Percentiles rank a stretch among this genome's conserved stretches.
Conservation (phyloP, 37 sponge, comb jelly and placozoan species). For the Agelas oroides region DNA sequence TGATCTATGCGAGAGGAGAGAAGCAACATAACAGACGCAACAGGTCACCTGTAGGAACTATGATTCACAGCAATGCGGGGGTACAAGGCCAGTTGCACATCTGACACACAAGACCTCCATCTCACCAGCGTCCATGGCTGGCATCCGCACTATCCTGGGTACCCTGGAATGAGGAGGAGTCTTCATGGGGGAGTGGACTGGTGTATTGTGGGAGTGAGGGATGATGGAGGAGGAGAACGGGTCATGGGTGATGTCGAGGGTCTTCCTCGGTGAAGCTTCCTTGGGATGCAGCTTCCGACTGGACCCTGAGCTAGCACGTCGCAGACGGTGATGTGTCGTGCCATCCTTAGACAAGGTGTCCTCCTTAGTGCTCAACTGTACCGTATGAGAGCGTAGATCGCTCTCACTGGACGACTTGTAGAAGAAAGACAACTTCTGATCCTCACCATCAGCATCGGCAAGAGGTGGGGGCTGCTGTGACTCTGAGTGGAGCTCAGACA, state of each 20-base stretch:
- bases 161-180: no score
- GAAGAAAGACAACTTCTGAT: conserved; percentile 1
- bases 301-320: background rate
- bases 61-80: no score
- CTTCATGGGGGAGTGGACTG: background rate
- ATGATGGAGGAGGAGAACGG: conserved; percentile 11
- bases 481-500: no score
- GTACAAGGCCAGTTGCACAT: no score
- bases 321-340: background rate
- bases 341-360: background rate
- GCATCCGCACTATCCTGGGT: no score
- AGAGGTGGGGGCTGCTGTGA: no score
- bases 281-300: background rate
- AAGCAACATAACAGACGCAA: no score
- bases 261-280: no score
- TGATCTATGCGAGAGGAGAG: background rate
- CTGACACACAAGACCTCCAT: no score
- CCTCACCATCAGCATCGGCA: background rate
- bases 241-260: background rate
- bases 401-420: conserved; percentile 57
- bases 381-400: background rate
- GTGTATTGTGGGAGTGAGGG: background rate
- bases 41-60: no score
- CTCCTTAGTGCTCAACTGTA: background rate
- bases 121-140: no score